Evolutionary conservation across 2,888 invertebrate species (phyloP).

Genomic region (Caradrina clavipalpis): DNA sequence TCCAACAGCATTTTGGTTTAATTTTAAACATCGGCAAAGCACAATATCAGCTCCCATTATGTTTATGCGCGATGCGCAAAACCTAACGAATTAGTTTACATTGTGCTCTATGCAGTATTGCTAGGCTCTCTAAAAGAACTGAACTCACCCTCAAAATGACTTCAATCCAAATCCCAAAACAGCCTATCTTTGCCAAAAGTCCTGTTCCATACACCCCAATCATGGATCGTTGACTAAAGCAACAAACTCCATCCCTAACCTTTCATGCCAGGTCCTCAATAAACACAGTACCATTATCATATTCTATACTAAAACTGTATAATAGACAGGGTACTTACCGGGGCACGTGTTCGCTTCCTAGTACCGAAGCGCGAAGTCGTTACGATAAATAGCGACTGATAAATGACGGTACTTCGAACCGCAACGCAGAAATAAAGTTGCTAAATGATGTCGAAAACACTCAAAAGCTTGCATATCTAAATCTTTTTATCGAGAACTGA

Average conservation of each 20-base stretch:
- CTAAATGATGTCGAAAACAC: slow-evolving; percentile 52
- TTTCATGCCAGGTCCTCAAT: slow-evolving; percentile 5
- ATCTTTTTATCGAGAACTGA: slow-evolving; percentile 33
- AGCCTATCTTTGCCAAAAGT: not conserved
- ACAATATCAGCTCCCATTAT: too few relatives aligned
- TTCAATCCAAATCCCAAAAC: not conserved
- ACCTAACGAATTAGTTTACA: too few relatives aligned
- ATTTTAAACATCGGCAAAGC: too few relatives aligned
- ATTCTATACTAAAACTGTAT: slow-evolving; percentile 28
- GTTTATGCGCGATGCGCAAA: too few relatives aligned
- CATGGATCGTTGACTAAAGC: not conserved
- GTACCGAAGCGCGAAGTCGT: slow-evolving; percentile 72
- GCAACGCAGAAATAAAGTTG: slow-evolving; percentile 65
- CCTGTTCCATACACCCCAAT: not conserved
- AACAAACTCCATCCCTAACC: not conserved
- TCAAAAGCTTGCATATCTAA: slow-evolving; percentile 47
- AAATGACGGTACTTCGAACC: slow-evolving; percentile 64
- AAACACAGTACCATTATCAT: slow-evolving; percentile 38
- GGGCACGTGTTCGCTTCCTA: slow-evolving; percentile 66
- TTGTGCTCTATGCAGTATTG: too few relatives aligned
- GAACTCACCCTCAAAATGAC: too few relatives aligned
- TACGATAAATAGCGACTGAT: slow-evolving; percentile 78
- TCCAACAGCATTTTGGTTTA: too few relatives aligned
- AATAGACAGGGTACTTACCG: slow-evolving; percentile 42
- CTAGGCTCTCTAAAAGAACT: too few relatives aligned